Evolutionary conservation across 2,797 vertebrate genomes (phyloP).

Genomic region (Adrianichthys oophorus): DNA sequence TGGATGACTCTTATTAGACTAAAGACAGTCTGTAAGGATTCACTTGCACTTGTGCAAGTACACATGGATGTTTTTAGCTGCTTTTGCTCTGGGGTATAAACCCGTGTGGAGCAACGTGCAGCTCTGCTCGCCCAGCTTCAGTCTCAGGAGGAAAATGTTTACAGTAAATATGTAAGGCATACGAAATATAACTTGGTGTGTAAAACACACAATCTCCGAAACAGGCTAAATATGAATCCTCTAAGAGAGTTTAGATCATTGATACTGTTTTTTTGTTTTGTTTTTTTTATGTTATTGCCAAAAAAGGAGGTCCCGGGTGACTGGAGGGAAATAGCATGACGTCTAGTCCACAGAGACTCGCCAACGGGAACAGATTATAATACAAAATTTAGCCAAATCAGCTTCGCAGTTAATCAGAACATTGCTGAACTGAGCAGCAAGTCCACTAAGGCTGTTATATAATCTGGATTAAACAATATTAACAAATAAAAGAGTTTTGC

Average conservation of each 20-base stretch:
- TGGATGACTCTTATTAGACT: no score
- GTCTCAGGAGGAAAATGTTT: slow-evolving; percentile 40
- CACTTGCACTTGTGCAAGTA: neutral
- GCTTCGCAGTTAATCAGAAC: slow-evolving; percentile 17
- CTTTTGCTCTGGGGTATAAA: slow-evolving; percentile 15
- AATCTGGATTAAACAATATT: slow-evolving; percentile 20
- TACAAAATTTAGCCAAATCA: slow-evolving; percentile 1
- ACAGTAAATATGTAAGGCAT: slow-evolving; percentile 29
- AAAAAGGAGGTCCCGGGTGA: no score
- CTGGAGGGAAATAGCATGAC: neutral
- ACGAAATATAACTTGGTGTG: slow-evolving; percentile 13
- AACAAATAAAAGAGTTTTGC: slow-evolving; percentile 5
- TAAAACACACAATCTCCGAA: slow-evolving; percentile 26
- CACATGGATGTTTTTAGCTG: neutral
- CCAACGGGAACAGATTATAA: neutral
- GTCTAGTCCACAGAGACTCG: neutral
- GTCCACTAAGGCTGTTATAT: slow-evolving; percentile 19
- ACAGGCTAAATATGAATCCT: neutral
- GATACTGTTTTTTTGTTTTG: neutral
- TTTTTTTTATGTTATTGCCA: no score
- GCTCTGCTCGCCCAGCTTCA: slow-evolving; percentile 8
- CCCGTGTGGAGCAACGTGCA: slow-evolving; percentile 2
- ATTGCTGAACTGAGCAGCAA: slow-evolving; percentile 8
- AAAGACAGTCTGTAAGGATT: no score
- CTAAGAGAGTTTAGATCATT: neutral